Conservation (phyloP, 2,888 invertebrate species). For the Branchellion lobata region DNA sequence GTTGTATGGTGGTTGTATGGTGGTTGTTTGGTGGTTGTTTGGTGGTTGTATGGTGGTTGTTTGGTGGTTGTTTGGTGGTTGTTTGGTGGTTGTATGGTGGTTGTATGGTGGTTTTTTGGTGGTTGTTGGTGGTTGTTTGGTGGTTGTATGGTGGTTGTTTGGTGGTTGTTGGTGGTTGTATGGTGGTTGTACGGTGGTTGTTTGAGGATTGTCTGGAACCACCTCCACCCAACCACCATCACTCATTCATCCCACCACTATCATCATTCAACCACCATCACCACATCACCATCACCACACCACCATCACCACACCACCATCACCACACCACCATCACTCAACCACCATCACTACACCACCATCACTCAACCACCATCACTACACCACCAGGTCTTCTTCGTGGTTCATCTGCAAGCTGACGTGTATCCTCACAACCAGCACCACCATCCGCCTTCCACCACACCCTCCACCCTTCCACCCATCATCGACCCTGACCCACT, state of each 20-base stretch:
- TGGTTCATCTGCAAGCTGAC: slow-evolving; percentile 83
- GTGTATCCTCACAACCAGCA: slow-evolving; percentile 23
- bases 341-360: not conserved
- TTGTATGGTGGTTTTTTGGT: not conserved
- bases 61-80: not conserved
- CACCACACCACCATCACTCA: not conserved
- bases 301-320: not conserved
- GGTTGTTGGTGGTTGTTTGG: not conserved
- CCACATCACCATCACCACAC: not conserved
- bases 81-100: not conserved
- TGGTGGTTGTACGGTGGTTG: not conserved
- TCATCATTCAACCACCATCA: slow-evolving; percentile 4
- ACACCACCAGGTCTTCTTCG: slow-evolving; percentile 81
- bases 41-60: too few relatives aligned
- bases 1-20: not conserved
- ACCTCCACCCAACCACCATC: not conserved
- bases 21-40: too few relatives aligned
- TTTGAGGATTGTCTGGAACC: too few relatives aligned
- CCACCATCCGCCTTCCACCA: not conserved
- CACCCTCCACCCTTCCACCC: slow-evolving; percentile 78
- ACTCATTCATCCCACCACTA: too few relatives aligned
- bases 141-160: not conserved
- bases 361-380: not conserved
- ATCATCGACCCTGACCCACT: slow-evolving; percentile 96
- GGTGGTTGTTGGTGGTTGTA: not conserved